A percentile compares a stretch with the other conserved stretches of the same genome.
Evolutionary conservation across 2,888 invertebrate genomes (phyloP).

Genomic region (Nemapogon koenigi): DNA sequence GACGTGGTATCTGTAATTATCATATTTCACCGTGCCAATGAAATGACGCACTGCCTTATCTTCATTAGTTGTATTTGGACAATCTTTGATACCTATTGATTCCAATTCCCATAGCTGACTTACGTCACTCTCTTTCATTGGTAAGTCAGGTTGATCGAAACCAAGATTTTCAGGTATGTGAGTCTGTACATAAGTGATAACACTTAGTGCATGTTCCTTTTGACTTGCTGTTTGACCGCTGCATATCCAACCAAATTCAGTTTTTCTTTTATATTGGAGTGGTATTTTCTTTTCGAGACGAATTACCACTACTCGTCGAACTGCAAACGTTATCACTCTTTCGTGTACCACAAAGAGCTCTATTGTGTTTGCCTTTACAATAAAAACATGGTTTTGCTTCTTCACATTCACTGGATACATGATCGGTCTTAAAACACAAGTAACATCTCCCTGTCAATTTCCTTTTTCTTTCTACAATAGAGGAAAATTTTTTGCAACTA

Average conservation of each 20-base stretch:
- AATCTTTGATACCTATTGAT: conserved; percentile 19
- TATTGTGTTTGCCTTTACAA: conserved; percentile 1
- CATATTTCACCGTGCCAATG: conserved; percentile 13
- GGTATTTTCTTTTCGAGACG: too few species aligned
- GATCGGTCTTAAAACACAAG: background rate
- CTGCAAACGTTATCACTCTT: too few species aligned
- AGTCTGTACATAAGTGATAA: background rate
- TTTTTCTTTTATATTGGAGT: too few species aligned
- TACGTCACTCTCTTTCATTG: conserved; percentile 4
- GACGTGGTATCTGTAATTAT: conserved; percentile 13
- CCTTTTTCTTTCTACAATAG: conserved; percentile 4
- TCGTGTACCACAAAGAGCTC: conserved; percentile 8
- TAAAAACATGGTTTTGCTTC: background rate
- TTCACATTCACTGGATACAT: background rate
- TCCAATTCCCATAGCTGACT: conserved; percentile 19
- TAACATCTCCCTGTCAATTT: conserved; percentile 1
- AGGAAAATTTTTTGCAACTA: background rate
- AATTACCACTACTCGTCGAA: too few species aligned
- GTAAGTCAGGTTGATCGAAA: conserved; percentile 13
- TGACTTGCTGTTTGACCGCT: conserved; percentile 9
- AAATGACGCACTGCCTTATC: conserved; percentile 16
- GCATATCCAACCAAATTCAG: conserved; percentile 18
- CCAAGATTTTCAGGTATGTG: background rate
- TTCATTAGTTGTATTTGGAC: conserved; percentile 14
- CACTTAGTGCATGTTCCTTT: too few species aligned